Evolutionary conservation across 1,140 invertebrate species (phyloP).

Genomic region (Mya arenaria): DNA sequence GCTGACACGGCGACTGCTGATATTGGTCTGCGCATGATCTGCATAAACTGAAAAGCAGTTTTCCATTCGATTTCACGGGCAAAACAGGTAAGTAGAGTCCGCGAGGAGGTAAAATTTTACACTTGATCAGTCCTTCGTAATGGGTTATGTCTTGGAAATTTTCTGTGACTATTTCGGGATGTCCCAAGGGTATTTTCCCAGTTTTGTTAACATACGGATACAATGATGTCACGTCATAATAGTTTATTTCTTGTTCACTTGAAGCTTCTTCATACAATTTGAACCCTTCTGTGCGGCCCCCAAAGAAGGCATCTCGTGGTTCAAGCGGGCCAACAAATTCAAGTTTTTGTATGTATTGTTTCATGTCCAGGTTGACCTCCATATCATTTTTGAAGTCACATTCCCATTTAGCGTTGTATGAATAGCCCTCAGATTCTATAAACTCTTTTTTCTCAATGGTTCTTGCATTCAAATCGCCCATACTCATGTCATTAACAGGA

Average conservation of each 20-base stretch:
- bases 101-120: slow-evolving; percentile 8
- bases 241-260: slow-evolving; percentile 2
- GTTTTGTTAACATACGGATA: slow-evolving; percentile 28
- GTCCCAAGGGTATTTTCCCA: background rate
- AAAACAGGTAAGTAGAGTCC: slow-evolving; percentile 21
- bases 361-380: background rate
- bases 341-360: background rate
- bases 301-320: slow-evolving; percentile 20
- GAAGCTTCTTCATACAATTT: background rate
- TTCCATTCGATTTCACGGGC: background rate
- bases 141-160: background rate
- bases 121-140: slow-evolving; percentile 20
- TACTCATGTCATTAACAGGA: background rate
- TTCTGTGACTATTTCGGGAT: background rate
- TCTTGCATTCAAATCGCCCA: slow-evolving; percentile 36
- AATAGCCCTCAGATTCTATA: background rate
- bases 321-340: background rate
- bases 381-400: background rate
- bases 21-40: background rate
- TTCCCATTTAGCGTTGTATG: background rate
- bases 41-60: slow-evolving; percentile 11
- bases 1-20: background rate
- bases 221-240: slow-evolving; percentile 12
- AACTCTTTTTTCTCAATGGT: background rate
- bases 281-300: slow-evolving; percentile 14